Evolutionary conservation across 2,113 vertebrate species (phyloP), one percentile per base, ranked within the genome.

Genomic region (Astatoreochromis straeleni): DNA sequence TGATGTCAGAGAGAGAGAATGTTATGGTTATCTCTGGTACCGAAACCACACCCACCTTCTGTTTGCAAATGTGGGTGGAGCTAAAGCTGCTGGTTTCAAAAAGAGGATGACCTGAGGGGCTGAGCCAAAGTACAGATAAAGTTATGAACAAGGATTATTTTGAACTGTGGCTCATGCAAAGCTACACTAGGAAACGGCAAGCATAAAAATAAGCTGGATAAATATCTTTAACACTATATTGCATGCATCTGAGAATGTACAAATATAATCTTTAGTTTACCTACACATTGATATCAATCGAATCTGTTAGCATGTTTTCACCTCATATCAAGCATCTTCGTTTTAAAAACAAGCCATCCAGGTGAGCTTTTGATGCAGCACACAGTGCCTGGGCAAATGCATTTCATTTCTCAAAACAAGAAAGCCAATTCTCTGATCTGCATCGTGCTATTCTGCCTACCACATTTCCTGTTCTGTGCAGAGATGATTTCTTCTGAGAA

Each of bases 401-500:
- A 17, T 40, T 42, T 24, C 7, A 26, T 26, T 8, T 24, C 54
- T 85, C 53, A 63, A 49, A 84, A 21, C 7, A 2, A 54, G 54
- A 35, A 26, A 16, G 33, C 26, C 2, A 19, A 2, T 45, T 60
- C n/a, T 80, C 57, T 85, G 31, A 83, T 73, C 57, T 26, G 47
- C 31, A 53, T 16, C 6, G 1, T 51, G 57, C 82, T 82, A 26
- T 13, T 81, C 7, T 6, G 6, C 82, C 40, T 2, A 1, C 85
- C 65, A 26, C 68, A 78, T 42, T 21, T 82, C 83, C 83, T 84
- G 78, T 88, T 85, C 81, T 80, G n/a, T 75, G 78, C 60, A 31
- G 14, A 75, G 83, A 31, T 65, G 12, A 16, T 13, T 3, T 68
- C 33, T 88, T 86, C 85, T 68, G 75, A 78, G 63, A 87, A 58